Evolutionary conservation across 2,888 invertebrate species (phyloP).

Genomic region (Julus scanicus): DNA sequence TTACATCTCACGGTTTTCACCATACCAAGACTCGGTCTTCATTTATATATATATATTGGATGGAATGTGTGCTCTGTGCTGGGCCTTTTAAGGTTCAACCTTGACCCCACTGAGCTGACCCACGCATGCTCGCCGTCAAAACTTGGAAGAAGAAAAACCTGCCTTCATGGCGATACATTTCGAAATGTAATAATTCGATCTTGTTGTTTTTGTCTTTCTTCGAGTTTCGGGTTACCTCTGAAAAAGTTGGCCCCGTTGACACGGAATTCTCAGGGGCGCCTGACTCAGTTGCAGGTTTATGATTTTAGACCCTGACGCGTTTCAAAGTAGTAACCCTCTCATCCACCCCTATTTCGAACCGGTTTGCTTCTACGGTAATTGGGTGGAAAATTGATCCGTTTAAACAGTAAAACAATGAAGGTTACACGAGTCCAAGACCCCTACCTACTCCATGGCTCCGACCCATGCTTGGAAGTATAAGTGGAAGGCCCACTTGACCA

Average conservation of each 20-base stretch:
- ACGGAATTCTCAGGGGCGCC: background rate
- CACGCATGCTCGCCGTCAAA: background rate
- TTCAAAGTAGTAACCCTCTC: too few species aligned
- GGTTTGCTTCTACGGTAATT: background rate
- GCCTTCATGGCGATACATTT: background rate
- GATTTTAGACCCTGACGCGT: background rate
- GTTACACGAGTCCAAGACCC: too few species aligned
- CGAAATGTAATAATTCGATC: background rate
- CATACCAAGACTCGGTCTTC: too few species aligned
- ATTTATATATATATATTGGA: too few species aligned
- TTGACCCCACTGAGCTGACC: background rate
- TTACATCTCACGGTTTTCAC: too few species aligned
- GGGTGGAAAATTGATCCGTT: background rate
- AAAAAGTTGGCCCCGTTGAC: conserved; percentile 16
- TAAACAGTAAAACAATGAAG: conserved; percentile 19
- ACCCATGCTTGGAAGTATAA: too few species aligned
- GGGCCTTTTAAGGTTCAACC: background rate
- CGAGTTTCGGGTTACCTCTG: conserved; percentile 7
- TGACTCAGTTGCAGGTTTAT: background rate
- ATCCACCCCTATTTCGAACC: conserved; percentile 7
- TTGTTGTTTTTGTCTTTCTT: background rate
- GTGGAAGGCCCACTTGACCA: background rate
- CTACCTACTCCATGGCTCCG: too few species aligned
- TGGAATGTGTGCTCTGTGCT: background rate
- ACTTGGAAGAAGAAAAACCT: conserved; percentile 19